Base-by-base conservation (phyloP, 2,113 vertebrate species). In the Lathamus discolor region DNA sequence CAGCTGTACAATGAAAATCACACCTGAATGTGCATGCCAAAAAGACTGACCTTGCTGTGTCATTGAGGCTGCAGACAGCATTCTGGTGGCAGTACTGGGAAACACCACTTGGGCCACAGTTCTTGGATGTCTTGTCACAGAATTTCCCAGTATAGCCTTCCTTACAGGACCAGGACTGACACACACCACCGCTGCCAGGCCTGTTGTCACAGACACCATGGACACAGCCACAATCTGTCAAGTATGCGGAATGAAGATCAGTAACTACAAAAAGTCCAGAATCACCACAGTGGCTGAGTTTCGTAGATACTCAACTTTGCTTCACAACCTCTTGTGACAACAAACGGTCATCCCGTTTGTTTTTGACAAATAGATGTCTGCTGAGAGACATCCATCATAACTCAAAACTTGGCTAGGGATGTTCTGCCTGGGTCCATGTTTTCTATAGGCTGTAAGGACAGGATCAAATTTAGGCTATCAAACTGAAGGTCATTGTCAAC, bases 171-270 rank as follows among this genome's bases (percentile, higher is more conserved):
- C 97, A 98, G 7, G 91, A 91, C 67, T 99, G 99, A 92, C 99
- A 99, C 54, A 98, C 94, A 0, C 99, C 99, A 2, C 95, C 74
- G 0, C 98, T 99, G 97, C 98, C 98, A 1, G 99, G 99, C 29
- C 99, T 98, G 97, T 99, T 99, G 97, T 99, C 99, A 96, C 99
- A 99, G n/a, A 97, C 88, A 6, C 99, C 99, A 12, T 99, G 99
- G 73, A 99, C 81, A 68, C 99, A 99, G 49, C 64, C 97, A 70
- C 99, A 99, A 55, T 99, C 99, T 99, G 94, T 13, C 76, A 92
- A 86, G 62, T 28, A 44, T 6, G 75, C 18, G 62, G 4, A 76
- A 70, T 43, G 44, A 91, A 59, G 81, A 86, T 25, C 41, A 74
- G 35, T 91, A 52, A 88, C 44, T 41, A 35, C 19, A 93, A 63